Evolutionary conservation across 2,797 vertebrate species (phyloP).

Genomic region (Sebastiscus albofasciatus): DNA sequence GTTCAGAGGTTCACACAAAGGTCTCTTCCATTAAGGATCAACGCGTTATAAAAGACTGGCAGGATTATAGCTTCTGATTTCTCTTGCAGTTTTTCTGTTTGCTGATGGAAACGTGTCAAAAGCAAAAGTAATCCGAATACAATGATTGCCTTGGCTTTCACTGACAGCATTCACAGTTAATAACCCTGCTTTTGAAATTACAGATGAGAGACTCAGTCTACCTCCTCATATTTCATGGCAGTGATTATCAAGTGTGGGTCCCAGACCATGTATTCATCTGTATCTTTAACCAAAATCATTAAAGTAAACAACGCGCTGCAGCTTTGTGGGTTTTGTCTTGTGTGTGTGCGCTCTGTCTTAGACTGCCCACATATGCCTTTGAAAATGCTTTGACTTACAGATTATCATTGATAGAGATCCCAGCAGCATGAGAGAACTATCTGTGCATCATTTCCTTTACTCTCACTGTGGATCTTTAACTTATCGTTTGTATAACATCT

Average conservation of each 20-base stretch:
- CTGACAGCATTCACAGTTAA: constrained; percentile 31
- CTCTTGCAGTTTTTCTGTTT: constrained; percentile 43
- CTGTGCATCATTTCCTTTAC: constrained; percentile 2
- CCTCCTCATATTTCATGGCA: neutral
- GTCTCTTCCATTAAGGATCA: constrained; percentile 59
- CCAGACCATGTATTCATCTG: constrained; percentile 2
- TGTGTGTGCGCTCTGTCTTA: neutral
- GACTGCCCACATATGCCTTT: neutral
- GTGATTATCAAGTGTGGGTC: constrained; percentile 21
- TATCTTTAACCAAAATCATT: constrained; percentile 21
- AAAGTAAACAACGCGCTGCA: constrained; percentile 14
- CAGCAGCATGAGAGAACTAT: neutral
- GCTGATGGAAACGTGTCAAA: constrained; percentile 41
- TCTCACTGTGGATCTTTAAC: neutral
- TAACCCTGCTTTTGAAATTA: constrained; percentile 45
- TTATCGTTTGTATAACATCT: constrained; percentile 15
- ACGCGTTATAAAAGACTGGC: constrained; percentile 30
- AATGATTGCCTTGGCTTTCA: constrained; percentile 36
- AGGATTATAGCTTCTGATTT: constrained; percentile 62
- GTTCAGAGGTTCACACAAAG: constrained; percentile 64
- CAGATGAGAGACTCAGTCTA: constrained; percentile 18
- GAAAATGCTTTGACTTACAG: constrained; percentile 15
- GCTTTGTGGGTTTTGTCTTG: neutral
- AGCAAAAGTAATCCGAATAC: constrained; percentile 44
- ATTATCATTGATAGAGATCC: constrained; percentile 10